Conservation (phyloP, 2,113 vertebrate species). For the Cacatua alba region DNA sequence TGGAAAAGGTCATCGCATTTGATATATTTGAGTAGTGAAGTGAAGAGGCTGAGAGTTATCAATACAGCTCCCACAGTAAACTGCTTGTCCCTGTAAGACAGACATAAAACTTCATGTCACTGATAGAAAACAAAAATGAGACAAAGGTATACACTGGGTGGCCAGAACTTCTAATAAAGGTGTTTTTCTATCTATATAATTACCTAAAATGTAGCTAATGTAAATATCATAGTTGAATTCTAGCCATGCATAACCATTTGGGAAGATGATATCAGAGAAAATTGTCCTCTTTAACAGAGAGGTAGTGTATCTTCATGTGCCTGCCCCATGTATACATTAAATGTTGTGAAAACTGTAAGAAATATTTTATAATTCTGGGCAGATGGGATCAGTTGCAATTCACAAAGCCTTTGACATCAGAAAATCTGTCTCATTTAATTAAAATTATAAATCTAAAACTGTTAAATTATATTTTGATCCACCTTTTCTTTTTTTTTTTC, state of each 20-base stretch:
- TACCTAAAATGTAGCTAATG: background rate
- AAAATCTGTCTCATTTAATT: background rate
- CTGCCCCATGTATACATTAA: background rate
- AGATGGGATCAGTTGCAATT: background rate
- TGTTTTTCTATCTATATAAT: background rate
- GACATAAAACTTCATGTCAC: background rate
- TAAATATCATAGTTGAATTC: background rate
- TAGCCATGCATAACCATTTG: background rate
- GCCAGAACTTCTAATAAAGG: background rate
- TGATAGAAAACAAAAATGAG: background rate
- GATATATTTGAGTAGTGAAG: background rate
- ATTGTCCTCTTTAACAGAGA: background rate
- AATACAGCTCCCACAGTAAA: background rate
- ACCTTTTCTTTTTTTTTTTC: background rate
- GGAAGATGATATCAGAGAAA: background rate
- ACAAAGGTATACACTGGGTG: background rate
- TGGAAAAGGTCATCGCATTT: background rate
- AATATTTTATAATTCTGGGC: background rate
- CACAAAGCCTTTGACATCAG: background rate
- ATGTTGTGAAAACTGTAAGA: background rate
- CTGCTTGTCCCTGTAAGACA: background rate
- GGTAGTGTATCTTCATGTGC: background rate
- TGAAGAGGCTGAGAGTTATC: background rate
- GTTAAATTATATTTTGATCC: background rate
- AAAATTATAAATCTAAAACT: background rate